Conservation (phyloP, 1,140 invertebrate genomes). For the Lordiphosa mommai region DNA sequence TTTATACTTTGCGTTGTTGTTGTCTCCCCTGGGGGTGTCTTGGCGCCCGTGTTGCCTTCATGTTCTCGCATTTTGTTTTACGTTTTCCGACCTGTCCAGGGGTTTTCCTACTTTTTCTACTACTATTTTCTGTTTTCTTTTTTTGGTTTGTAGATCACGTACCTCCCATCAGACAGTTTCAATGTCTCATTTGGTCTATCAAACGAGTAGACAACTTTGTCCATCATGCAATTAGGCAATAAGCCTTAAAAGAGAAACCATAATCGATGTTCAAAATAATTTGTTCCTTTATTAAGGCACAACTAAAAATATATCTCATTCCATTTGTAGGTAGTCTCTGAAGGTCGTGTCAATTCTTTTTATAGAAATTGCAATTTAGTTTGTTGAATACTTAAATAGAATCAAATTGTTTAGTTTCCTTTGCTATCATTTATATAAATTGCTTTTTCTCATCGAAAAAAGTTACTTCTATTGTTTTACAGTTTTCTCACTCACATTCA, state of each 20-base stretch:
- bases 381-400: background rate
- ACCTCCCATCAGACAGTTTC: conserved; percentile 16
- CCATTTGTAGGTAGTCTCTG: background rate
- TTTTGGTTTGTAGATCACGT: conserved; percentile 22
- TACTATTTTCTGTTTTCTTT: background rate
- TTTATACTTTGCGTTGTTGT: conserved; percentile 13
- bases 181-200: conserved; percentile 19
- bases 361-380: background rate
- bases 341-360: no score
- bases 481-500: conserved; percentile 13
- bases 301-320: background rate
- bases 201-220: conserved; percentile 8
- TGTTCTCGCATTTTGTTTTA: conserved; percentile 3
- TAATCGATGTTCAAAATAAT: no score
- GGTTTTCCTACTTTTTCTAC: conserved; percentile 2
- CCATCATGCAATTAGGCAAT: conserved; percentile 21
- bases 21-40: conserved; percentile 1
- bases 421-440: no score
- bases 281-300: no score
- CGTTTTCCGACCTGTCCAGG: background rate
- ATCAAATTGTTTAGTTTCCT: no score
- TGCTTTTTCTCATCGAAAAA: background rate
- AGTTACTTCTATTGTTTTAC: background rate
- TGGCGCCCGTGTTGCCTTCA: conserved; percentile 6
- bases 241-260: no score